Evolutionary conservation across 2,888 invertebrate species (phyloP).

Genomic region (Netelia inedita): DNA sequence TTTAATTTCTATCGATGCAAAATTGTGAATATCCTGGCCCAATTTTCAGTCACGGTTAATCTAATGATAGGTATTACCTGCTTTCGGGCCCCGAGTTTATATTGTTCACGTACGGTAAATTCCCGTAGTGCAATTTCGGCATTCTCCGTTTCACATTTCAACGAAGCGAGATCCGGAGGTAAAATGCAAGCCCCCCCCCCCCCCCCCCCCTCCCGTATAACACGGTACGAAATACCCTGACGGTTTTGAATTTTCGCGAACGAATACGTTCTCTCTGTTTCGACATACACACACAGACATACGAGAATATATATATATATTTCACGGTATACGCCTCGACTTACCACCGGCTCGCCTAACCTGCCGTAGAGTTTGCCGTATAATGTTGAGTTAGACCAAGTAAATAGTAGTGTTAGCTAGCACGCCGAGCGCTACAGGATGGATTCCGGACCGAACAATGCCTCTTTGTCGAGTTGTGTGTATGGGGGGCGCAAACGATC

Average conservation of each 20-base stretch:
- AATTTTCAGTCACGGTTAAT: background rate
- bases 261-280: slow-evolving; percentile 14
- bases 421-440: slow-evolving; percentile 70
- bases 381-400: slow-evolving; percentile 81
- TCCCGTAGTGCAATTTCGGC: slow-evolving; percentile 40
- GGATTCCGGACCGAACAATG: slow-evolving; percentile 79
- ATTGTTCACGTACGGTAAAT: slow-evolving; percentile 30
- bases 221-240: slow-evolving; percentile 4
- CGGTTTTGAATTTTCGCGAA: slow-evolving; percentile 13
- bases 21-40: too few relatives aligned
- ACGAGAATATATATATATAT: slow-evolving; percentile 8
- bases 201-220: background rate
- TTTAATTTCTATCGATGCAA: too few relatives aligned
- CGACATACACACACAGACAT: background rate
- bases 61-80: slow-evolving; percentile 15
- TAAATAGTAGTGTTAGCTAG: slow-evolving; percentile 76
- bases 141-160: slow-evolving; percentile 22
- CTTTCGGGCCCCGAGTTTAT: background rate
- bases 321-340: background rate
- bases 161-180: slow-evolving; percentile 11
- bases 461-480: slow-evolving; percentile 76
- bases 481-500: slow-evolving; percentile 31
- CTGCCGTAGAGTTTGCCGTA: slow-evolving; percentile 52
- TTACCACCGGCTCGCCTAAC: background rate
- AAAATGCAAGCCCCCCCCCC: background rate